Base-by-base conservation (phyloP, 30 jellyfish, hydroid and myxozoan genomes). In the Haliclystus octoradiatus region DNA sequence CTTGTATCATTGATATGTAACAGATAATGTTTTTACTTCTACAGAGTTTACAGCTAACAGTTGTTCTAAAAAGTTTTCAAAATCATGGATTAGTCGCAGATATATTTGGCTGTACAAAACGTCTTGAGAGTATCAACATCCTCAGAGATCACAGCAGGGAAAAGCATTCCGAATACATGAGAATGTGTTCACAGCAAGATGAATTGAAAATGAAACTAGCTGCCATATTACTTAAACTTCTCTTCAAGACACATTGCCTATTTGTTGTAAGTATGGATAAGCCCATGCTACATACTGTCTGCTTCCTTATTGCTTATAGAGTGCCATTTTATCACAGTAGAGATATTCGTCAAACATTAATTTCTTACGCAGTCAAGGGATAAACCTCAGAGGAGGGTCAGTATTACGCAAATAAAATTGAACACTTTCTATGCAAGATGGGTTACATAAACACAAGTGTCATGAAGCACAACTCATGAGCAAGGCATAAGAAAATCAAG, bases 41-140 rank as follows among this genome's bases (percentile, higher is more conserved):
- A 2, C 40, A 85, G 96, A 40, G 68, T 72, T 77, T 85, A 24
- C 84, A 49, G 50, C 85, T 85, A 0, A 87, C 71, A 22, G 81
- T 85, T 49, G 49, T 85, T 22, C 73, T 85, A 63, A 66, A 63
- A 40, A 85, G 93, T 63, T 24, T 85, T 2, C 65, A 65, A 25
- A 84, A 79, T 47, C 79, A 85, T 34, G 33, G 28, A 7, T 75
- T 71, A 24, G 73, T 85, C 19, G 61, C 92, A 2, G 79, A 85
- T 9, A 52, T 85, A 49, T 74, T 85, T 60, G 96, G 94, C 26
- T 75, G 69, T 28, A 29, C 34, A 3, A 26, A 19, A 40, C 57
- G 57, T 40, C 57, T 40, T 40, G 57, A 40, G 14, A 40, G 19
- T 19, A 40, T 40, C 57, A 40, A 19, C 57, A 40, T 40, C 14